Evolutionary conservation across 2,888 invertebrate genomes (phyloP), one percentile per base, ranked within the genome.

Genomic region (Tineola bisselliella): DNA sequence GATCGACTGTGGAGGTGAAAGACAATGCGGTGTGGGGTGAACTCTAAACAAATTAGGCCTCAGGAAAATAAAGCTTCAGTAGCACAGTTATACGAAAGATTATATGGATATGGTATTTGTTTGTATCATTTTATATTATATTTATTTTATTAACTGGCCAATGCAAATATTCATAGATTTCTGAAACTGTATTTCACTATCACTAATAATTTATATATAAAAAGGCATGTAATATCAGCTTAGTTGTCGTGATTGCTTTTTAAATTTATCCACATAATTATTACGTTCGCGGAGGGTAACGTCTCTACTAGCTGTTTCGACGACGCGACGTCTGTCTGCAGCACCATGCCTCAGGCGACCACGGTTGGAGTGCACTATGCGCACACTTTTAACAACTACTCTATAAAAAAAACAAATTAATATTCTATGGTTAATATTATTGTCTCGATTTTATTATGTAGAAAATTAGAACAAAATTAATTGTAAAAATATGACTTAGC

Each of bases 11-110:
- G 59, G 44, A 48, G 60, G 25, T 44, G 44, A 57, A 38, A 60
- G 60, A 62, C 62, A 62, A 62, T 62, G 54, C 54, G 54, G 52
- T 48, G 52, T 48, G 44, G 64, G 65, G 63, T 64, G 63, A 63
- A 67, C 64, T 66, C 71, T 70, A 72, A 76, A 75, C 74, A 75
- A 79, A 78, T 79, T 78, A 74, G 71, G 69, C 68, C 64, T 64
- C 66, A 66, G 70, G 69, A 70, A 66, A 69, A 68, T 65, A 69
- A 65, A 66, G 58, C 58, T 61, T 52, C 60, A 17, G 58, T 33
- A 33, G 33, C 58, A 25, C 58, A 25, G 33, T 13, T 58, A 33
- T 13, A 30, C 12, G 58, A 33, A 33, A 33, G 31, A 58, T n/a
- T 58, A 13, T 33, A 58, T 33, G n/a, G 58, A 58, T 58, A 58